Evolutionary conservation across 2,888 invertebrate genomes (phyloP), one percentile per base, ranked within the genome.

Genomic region (Trissonchulus latispiculum): DNA sequence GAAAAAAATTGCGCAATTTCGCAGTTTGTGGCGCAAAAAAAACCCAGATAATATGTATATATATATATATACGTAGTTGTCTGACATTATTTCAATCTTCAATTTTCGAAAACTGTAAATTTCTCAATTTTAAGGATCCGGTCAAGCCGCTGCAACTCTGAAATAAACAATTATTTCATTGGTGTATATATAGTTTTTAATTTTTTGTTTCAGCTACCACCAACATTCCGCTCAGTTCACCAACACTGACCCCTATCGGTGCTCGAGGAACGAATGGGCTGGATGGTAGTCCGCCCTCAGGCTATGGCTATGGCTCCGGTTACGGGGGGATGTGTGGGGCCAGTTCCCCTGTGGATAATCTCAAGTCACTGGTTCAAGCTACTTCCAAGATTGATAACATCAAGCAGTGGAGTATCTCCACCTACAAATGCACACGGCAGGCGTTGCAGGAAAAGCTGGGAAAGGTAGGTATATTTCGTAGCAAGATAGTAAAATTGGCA

Each of bases 361-460:
- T 62, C 3, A 29, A 23, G 29, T 3, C 3, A 3, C n/a, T 77
- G 71, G 80, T 78, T 73, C 78, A 81, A 73, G 77, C 80, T 48
- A 76, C 77, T 36, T 78, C 92, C 67, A 91, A 93, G 84, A 90
- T 97, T 81, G 96, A 96, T 84, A 90, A 91, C 74, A 87, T 97
- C 76, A 93, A 91, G 83, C 93, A 91, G 83, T 99, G 97, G 97
- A 93, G 95, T 76, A 92, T 97, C 82, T 95, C 95, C 75, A 96
- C 96, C 0, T 97, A 95, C 84, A 97, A 96, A 85, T 97, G 96
- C 84, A 97, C 97, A 2, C 91, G 93, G 80, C 97, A 99, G 84
- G 88, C 95, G 75, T 90, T 99, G 85, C 91, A 94, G 78, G 97
- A 99, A 84, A 94, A 93, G 83, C 87, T 99, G 73, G 97, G 97